Evolutionary conservation across 1,140 invertebrate species (phyloP).

Genomic region (Brachionus asplanchnoidis): DNA sequence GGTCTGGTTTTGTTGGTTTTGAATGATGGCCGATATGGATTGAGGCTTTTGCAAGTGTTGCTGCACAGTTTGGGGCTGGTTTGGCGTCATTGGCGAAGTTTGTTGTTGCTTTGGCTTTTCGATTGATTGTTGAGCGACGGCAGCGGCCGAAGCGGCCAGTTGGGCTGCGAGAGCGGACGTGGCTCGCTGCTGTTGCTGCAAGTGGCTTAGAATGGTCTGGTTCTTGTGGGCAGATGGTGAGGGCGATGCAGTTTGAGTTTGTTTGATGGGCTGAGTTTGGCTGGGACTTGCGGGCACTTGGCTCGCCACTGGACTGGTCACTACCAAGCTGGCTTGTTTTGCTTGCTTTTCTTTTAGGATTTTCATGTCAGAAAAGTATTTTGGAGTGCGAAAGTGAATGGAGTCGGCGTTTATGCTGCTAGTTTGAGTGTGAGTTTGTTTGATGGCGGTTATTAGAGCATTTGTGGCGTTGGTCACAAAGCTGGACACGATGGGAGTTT

Average conservation of each 20-base stretch:
- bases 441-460: background rate
- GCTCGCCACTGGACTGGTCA: background rate
- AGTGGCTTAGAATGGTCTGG: constrained; percentile 10
- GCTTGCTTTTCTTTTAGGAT: constrained; percentile 21
- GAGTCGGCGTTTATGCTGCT: background rate
- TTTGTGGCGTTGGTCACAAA: constrained; percentile 6
- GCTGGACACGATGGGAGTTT: background rate
- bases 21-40: constrained; percentile 10
- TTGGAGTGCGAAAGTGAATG: background rate
- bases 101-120: background rate
- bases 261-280: background rate
- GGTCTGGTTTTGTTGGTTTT: constrained; percentile 11
- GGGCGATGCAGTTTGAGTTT: background rate
- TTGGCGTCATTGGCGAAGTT: background rate
- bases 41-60: constrained; percentile 31
- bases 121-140: background rate
- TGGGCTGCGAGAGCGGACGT: constrained; percentile 15
- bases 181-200: constrained; percentile 21
- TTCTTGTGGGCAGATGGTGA: background rate
- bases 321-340: background rate
- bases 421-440: background rate
- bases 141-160: constrained; percentile 28
- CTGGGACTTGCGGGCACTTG: background rate
- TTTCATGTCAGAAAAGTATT: constrained; percentile 25
- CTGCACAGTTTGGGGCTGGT: constrained; percentile 16